phyloP scores from a whole-genome alignment of 2,888 invertebrate species.

The Plebejus melissa region DNA sequence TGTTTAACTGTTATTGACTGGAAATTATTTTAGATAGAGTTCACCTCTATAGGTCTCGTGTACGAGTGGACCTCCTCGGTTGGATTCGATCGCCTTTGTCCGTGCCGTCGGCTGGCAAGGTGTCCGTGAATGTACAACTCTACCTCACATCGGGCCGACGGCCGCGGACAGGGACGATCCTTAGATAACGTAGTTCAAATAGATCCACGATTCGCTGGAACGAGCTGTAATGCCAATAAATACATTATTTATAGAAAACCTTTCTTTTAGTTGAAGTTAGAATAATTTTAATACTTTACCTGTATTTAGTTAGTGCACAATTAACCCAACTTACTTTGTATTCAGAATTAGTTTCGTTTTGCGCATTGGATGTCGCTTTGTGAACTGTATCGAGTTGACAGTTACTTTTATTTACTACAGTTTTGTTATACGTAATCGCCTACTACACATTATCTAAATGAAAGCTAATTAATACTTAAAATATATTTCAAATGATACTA shows the following conservation, averaged over 20 bases:
- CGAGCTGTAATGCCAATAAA: conserved; percentile 27
- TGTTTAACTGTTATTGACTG: conserved; percentile 77
- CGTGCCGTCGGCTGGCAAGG: conserved; percentile 35
- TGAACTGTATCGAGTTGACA: conserved; percentile 39
- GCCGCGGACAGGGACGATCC: conserved; percentile 38
- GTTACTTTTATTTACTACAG: conserved; percentile 50
- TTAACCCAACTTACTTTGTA: conserved; percentile 57
- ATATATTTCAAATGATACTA: conserved; percentile 73
- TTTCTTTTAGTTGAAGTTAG: conserved; percentile 62
- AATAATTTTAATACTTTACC: conserved; percentile 59
- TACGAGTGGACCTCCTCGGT: conserved; percentile 36
- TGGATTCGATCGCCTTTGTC: conserved; percentile 39
- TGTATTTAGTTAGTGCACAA: conserved; percentile 70
- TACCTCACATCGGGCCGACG: conserved; percentile 14
- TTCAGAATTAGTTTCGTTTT: conserved; percentile 50
- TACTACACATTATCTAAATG: conserved; percentile 74
- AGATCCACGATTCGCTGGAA: conserved; percentile 49
- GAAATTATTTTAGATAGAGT: conserved; percentile 72
- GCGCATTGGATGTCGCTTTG: conserved; percentile 44
- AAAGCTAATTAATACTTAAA: conserved; percentile 66
- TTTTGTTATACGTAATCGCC: conserved; percentile 67
- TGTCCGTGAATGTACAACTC: conserved; percentile 25
- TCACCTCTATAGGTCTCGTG: conserved; percentile 42
- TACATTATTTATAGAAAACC: conserved; percentile 67
- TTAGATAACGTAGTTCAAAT: conserved; percentile 46